Conservation (phyloP, 1,140 invertebrate species). For the Aphidius ervi region DNA sequence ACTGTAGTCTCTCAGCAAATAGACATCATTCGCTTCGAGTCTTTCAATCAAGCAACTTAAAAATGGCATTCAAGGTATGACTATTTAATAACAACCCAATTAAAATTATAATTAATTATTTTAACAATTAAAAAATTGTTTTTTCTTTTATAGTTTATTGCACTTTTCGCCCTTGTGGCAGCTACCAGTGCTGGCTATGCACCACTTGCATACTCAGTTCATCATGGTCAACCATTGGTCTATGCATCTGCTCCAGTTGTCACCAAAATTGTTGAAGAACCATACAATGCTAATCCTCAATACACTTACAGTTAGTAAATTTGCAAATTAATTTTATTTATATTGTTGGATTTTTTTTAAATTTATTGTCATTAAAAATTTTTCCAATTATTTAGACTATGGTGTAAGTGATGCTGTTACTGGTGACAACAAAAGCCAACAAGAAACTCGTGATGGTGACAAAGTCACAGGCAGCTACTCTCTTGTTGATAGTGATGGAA, state of each 20-base stretch:
- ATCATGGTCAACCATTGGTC: conserved; percentile 19
- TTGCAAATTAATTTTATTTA: too few species aligned
- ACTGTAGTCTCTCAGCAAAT: too few species aligned
- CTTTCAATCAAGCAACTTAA: too few species aligned
- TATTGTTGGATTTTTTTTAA: too few species aligned
- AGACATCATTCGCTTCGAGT: too few species aligned
- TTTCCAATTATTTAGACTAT: background rate
- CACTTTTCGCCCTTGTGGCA: conserved; percentile 31
- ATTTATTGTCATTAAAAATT: too few species aligned
- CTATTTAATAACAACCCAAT: too few species aligned
- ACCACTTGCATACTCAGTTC: conserved; percentile 22
- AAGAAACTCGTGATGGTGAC: conserved; percentile 24
- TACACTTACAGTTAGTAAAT: conserved; percentile 1
- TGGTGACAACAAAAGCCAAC: conserved; percentile 25
- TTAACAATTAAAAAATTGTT: background rate
- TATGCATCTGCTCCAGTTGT: conserved; percentile 17
- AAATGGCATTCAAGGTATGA: too few species aligned
- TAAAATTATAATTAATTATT: too few species aligned
- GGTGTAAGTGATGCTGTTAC: conserved; percentile 18
- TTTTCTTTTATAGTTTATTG: conserved; percentile 17
- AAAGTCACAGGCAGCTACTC: conserved; percentile 23
- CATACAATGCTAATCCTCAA: conserved; percentile 19
- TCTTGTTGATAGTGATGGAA: conserved; percentile 21
- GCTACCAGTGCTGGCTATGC: conserved; percentile 30
- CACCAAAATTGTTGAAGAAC: conserved; percentile 11